Evolutionary conservation across 2,888 invertebrate species (phyloP).

Genomic region (Pandemis corylana): DNA sequence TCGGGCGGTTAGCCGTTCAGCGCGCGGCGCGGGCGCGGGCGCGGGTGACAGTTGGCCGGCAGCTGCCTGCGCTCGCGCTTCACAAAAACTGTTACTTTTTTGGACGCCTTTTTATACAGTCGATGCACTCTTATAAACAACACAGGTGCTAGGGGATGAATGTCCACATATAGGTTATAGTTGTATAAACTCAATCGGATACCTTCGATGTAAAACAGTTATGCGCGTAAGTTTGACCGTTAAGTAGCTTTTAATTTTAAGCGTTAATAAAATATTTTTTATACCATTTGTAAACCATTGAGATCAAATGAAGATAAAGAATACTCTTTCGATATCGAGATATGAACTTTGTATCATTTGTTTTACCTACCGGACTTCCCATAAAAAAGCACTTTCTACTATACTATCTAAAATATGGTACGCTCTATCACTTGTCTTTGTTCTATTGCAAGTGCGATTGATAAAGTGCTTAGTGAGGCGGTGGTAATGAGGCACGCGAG

Average conservation of each 20-base stretch:
- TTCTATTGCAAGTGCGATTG: slow-evolving; percentile 17
- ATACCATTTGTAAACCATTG: too few relatives aligned
- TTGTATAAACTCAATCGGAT: slow-evolving; percentile 49
- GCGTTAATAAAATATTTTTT: too few relatives aligned
- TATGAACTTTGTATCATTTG: too few relatives aligned
- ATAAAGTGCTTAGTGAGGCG: slow-evolving; percentile 29
- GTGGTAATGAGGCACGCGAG: slow-evolving; percentile 41
- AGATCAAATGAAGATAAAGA: background rate
- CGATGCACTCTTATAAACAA: slow-evolving; percentile 83
- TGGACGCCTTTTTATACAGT: slow-evolving; percentile 78
- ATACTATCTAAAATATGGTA: background rate
- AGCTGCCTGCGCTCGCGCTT: slow-evolving; percentile 80
- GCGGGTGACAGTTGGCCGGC: slow-evolving; percentile 80
- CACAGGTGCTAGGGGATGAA: slow-evolving; percentile 82
- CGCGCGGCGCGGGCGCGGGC: slow-evolving; percentile 60
- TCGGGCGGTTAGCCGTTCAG: slow-evolving; percentile 64
- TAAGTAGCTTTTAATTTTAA: background rate
- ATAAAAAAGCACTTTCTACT: background rate
- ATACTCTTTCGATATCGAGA: too few relatives aligned
- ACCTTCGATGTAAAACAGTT: slow-evolving; percentile 8
- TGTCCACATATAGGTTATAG: slow-evolving; percentile 81
- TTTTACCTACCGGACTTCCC: too few relatives aligned
- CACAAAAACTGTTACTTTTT: slow-evolving; percentile 83
- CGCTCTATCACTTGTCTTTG: background rate
- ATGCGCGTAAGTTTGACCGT: background rate